Conservation (phyloP, 2,113 vertebrate genomes). For the Syngnathus typhle region DNA sequence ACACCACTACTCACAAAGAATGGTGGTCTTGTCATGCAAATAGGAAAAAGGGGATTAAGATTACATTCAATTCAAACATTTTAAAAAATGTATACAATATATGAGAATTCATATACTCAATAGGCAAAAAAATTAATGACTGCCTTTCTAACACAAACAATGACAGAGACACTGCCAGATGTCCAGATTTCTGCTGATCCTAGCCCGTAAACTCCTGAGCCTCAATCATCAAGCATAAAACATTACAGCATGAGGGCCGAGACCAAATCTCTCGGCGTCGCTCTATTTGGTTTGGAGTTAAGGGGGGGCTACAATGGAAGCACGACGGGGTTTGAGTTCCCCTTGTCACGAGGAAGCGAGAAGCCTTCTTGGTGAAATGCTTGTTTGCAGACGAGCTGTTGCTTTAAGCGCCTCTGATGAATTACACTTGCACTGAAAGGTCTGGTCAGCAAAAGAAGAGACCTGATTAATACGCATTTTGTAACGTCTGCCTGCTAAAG, state of each 20-base stretch:
- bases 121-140: slow-evolving; percentile 41
- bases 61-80: background rate
- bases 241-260: slow-evolving; percentile 56
- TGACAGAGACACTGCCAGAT: slow-evolving; percentile 51
- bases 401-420: slow-evolving; percentile 61
- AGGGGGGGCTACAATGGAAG: slow-evolving; percentile 27
- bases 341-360: slow-evolving; percentile 52
- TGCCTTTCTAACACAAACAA: slow-evolving; percentile 44
- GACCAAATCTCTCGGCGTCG: slow-evolving; percentile 55
- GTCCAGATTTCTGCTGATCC: slow-evolving; percentile 61
- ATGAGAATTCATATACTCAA: slow-evolving; percentile 16
- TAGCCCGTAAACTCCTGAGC: slow-evolving; percentile 51
- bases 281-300: slow-evolving; percentile 66
- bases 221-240: slow-evolving; percentile 68
- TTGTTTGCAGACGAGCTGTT: slow-evolving; percentile 62
- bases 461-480: slow-evolving; percentile 58
- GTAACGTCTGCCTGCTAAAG: slow-evolving; percentile 60
- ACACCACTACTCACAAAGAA: background rate
- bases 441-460: slow-evolving; percentile 59
- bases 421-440: slow-evolving; percentile 65
- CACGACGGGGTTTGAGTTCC: slow-evolving; percentile 35
- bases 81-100: background rate
- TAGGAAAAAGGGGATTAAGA: background rate
- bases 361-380: slow-evolving; percentile 54
- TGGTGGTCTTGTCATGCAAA: slow-evolving; percentile 15